Conservation (phyloP, 2,113 vertebrate species). For the Datnioides undecimradiatus region DNA sequence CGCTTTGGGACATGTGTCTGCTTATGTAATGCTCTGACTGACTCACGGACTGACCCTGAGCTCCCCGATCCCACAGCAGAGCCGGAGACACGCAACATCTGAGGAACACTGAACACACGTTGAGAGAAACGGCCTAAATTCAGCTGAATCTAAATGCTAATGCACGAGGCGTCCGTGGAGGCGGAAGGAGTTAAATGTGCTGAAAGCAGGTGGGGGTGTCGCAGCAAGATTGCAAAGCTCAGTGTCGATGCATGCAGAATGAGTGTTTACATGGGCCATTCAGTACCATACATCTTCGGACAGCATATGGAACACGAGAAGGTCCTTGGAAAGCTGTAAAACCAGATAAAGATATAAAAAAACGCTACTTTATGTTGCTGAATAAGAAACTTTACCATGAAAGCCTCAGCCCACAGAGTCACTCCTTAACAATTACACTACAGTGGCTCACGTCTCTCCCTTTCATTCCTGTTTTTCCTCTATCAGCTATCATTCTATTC, state of each 20-base stretch:
- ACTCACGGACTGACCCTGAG: neutral
- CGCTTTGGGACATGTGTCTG: neutral
- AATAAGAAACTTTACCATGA: neutral
- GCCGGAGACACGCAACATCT: constrained; percentile 8
- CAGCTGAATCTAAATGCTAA: constrained; percentile 50
- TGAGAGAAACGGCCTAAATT: constrained; percentile 27
- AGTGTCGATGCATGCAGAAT: constrained; percentile 12
- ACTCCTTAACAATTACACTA: constrained; percentile 11
- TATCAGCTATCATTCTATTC: constrained; percentile 3
- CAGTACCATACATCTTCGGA: neutral
- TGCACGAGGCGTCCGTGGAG: neutral
- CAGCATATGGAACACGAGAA: neutral
- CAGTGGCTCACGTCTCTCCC: neutral
- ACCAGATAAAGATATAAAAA: neutral
- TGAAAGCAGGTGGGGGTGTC: neutral
- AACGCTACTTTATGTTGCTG: neutral
- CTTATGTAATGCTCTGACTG: neutral
- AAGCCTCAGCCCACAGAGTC: neutral
- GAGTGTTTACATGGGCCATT: neutral
- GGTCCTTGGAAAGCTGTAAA: neutral
- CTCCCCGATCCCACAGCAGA: neutral
- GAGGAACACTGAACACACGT: constrained; percentile 7
- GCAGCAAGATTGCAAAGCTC: constrained; percentile 2
- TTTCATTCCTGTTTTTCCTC: constrained; percentile 18
- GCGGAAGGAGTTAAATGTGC: constrained; percentile 4